Base-by-base conservation (phyloP, 2,888 invertebrate genomes). In the Meganola albula region DNA sequence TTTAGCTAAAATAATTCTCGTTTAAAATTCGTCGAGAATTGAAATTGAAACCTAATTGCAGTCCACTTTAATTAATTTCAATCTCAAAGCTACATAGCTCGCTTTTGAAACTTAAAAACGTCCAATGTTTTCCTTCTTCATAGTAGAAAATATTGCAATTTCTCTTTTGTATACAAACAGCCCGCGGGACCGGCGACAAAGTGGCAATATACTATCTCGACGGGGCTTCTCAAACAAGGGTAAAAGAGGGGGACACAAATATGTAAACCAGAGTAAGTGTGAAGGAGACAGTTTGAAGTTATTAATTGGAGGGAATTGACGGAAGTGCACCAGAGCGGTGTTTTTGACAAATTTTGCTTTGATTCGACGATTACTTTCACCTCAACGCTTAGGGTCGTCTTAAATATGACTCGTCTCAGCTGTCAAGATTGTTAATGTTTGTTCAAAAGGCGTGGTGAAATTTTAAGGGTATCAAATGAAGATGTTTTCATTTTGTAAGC, bases 301-400 rank as follows among this genome's bases (percentile, higher is more conserved):
- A 84, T 85, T 85, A 85, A 85, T 85, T 84, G 83, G 79, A 77
- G 67, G 63, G 80, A 83, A 85, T 85, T 84, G 85, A 83, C 80
- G 78, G 77, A 79, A 79, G 76, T 78, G 76, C 76, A 76, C 68
- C 67, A 63, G 66, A 70, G 70, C 69, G 74, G 73, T 84, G 84
- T 83, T 84, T 85, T 84, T 84, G 84, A 85, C 85, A 85, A 85
- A 84, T 84, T 84, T 74, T 64, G 68, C 82, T 84, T 85, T 84
- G 83, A 85, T 84, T 83, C 79, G 70, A 62, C 76, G 80, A 84
- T 85, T 85, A 82, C 74, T 80, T 80, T 75, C 80, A 76, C 76
- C 77, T 79, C 78, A 62, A 74, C 74, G 74, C 74, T 73, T 73
- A 48, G 58, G 75, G 75, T 69, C 70, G 70, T 60, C 58, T 60